phyloP scores from a whole-genome alignment of 2,113 vertebrate genomes.

The Piaya cayana region DNA sequence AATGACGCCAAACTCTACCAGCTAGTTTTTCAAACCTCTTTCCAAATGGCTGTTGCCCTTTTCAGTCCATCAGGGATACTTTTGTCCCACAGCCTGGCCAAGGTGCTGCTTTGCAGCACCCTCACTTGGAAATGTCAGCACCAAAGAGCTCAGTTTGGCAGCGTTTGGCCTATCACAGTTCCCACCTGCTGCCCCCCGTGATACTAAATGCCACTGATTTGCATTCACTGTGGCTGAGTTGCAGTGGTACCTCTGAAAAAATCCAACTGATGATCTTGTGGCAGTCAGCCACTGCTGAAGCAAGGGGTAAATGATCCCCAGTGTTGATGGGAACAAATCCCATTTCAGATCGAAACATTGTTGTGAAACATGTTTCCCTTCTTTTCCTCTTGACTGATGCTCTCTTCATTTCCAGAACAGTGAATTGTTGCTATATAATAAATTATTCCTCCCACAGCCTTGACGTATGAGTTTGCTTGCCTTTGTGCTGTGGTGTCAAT shows the following conservation, averaged over 20 bases:
- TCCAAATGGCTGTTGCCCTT: background rate
- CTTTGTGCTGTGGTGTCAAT: background rate
- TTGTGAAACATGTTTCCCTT: background rate
- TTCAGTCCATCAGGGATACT: background rate
- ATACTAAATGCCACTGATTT: background rate
- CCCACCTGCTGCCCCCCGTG: background rate
- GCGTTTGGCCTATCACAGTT: background rate
- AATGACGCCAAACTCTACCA: background rate
- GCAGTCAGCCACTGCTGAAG: background rate
- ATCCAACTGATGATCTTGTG: background rate
- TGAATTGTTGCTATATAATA: background rate
- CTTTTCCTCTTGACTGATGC: background rate
- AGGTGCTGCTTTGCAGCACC: fast-evolving
- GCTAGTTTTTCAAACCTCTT: background rate
- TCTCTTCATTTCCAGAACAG: background rate
- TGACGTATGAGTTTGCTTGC: background rate
- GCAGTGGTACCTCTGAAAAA: background rate
- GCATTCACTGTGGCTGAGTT: background rate
- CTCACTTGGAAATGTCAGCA: background rate
- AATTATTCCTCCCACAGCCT: background rate
- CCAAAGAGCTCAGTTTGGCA: background rate
- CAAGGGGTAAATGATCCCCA: background rate
- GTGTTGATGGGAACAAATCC: background rate
- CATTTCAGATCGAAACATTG: background rate
- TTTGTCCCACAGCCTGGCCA: background rate